A percentile compares a stretch with the other conserved stretches of the same genome.
phyloP scores from a whole-genome alignment of 2,113 vertebrate genomes.

The Brachypteracias leptosomus region DNA sequence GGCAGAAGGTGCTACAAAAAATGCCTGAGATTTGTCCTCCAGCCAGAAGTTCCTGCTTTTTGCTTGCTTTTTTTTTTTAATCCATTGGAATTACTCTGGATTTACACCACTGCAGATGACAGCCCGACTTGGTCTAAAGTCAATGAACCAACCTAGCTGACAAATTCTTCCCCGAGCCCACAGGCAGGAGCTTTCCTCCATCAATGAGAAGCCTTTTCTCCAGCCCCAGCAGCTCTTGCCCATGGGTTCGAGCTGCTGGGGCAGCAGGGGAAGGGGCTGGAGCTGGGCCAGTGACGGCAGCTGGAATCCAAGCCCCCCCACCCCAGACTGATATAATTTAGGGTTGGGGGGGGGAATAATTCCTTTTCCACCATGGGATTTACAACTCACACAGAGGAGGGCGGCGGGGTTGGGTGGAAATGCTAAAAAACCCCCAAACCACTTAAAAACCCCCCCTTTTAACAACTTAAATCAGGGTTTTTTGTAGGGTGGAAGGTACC shows the following conservation, averaged over 20 bases:
- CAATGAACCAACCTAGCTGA: background rate
- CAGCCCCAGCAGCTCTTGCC: background rate
- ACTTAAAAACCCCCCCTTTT: too few species aligned
- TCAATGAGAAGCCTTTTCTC: background rate
- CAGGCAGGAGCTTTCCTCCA: background rate
- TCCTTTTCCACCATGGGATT: background rate
- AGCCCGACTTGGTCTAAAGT: background rate
- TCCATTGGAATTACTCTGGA: background rate
- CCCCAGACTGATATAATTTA: fast-evolving
- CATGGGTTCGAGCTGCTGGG: background rate
- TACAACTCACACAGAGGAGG: fast-evolving
- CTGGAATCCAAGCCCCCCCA: background rate
- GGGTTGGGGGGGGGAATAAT: background rate
- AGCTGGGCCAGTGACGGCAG: background rate
- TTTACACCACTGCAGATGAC: background rate
- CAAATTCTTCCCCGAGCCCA: background rate
- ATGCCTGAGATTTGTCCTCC: background rate
- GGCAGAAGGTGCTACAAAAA: background rate
- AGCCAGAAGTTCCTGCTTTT: background rate
- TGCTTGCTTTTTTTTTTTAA: background rate
- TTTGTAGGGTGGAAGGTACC: background rate
- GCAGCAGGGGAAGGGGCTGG: background rate
- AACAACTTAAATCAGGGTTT: background rate
- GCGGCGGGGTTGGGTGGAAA: background rate
- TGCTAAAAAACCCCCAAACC: fast-evolving